Base-by-base conservation (phyloP, 2,797 vertebrate species). In the Dipus sagitta region DNA sequence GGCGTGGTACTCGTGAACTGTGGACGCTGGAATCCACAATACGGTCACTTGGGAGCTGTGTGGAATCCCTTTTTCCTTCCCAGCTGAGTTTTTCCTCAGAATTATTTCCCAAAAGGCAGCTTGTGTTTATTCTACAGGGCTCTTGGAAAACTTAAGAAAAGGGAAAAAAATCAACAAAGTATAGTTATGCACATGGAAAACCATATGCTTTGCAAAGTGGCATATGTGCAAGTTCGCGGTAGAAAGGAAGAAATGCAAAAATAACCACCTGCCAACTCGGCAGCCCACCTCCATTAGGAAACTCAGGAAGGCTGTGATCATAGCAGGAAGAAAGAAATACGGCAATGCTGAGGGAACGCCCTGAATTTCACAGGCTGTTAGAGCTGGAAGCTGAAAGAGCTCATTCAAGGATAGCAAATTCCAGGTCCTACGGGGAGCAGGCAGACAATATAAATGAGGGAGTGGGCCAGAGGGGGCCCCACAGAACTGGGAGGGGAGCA, bases 91-190 rank as follows among this genome's bases (percentile, higher is more conserved):
- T 81, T 92, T 74, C 81, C 34, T 94, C 79, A 90, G 83, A 94
- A 80, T 23, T 94, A 85, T 92, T 83, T 96, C 88, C 4, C 1
- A 93, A 94, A 86, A 76, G 86, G 88, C 92, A 97, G 93, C 83
- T 95, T 97, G 76, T 96, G 83, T 97, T 97, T 96, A 91, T 92
- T 90, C 85, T 86, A 76, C 30, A 80, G 80, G 86, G 86, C 42
- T 95, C 93, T 93, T 47, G 64, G 82, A 93, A 83, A 88, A 96
- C 52, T 87, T 85, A 70, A 26, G 93, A 79, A 83, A 92, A 88
- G 72, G 42, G 9, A 21, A 64, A 75, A 81, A 95, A 95, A 71
- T 92, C 91, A 95, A 93, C 92, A 94, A 93, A 94, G 89, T 83
- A 79, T 81, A 86, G 72, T 72, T 75, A 89, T 54, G 28, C 70